Evolutionary conservation across 2,888 invertebrate genomes (phyloP).

Genomic region (Ichneumoninae sp.): DNA sequence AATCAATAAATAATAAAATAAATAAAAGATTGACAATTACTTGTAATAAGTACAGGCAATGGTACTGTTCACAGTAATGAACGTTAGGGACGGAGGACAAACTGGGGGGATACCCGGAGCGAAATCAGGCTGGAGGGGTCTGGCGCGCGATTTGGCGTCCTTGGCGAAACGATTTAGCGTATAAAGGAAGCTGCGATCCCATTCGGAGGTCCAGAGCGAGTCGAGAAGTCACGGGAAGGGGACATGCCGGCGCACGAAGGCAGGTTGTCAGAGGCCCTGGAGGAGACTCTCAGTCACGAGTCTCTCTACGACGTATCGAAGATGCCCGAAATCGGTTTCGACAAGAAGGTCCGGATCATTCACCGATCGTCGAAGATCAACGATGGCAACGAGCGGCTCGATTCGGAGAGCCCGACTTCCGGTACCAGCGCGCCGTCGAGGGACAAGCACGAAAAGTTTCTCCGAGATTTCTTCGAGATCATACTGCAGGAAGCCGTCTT

Average conservation of each 20-base stretch:
- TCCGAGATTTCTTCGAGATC: constrained; percentile 89
- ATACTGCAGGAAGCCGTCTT: constrained; percentile 91
- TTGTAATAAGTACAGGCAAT: not conserved
- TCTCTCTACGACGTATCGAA: constrained; percentile 33
- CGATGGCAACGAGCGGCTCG: constrained; percentile 1
- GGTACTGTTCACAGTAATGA: not conserved
- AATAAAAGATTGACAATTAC: not conserved
- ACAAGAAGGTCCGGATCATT: constrained; percentile 15
- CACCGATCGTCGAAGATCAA: constrained; percentile 26
- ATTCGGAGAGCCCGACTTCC: constrained; percentile 3
- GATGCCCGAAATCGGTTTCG: constrained; percentile 31
- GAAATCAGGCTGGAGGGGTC: constrained; percentile 65
- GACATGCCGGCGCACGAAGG: constrained; percentile 79
- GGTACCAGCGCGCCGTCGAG: constrained; percentile 87
- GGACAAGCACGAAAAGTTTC: constrained; percentile 89
- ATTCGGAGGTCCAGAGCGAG: constrained; percentile 73
- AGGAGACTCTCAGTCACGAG: constrained; percentile 53
- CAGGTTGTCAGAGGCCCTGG: constrained; percentile 70
- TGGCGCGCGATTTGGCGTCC: constrained; percentile 74
- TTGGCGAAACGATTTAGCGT: constrained; percentile 79
- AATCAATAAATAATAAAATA: not conserved
- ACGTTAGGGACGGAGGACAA: constrained; percentile 31
- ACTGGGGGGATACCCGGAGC: constrained; percentile 33
- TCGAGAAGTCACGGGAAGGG: constrained; percentile 63
- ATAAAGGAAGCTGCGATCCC: constrained; percentile 80